Evolutionary conservation across 2,888 invertebrate genomes (phyloP).

Genomic region (Embidobia sp.): DNA sequence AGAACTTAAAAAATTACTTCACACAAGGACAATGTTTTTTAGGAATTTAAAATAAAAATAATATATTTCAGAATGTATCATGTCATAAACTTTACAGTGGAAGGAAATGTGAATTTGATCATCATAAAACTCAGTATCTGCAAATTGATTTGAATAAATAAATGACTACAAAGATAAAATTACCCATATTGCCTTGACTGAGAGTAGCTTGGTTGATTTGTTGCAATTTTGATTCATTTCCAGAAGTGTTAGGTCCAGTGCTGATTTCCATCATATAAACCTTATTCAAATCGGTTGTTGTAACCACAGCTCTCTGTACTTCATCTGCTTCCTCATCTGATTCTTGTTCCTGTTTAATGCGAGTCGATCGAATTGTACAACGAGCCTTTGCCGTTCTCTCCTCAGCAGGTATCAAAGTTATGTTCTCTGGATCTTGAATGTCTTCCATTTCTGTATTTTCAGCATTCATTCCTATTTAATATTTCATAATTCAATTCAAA

Average conservation of each 20-base stretch:
- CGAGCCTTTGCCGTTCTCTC: constrained; percentile 79
- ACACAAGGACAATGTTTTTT: no score
- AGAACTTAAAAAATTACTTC: no score
- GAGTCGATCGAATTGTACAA: constrained; percentile 78
- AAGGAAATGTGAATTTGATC: no score
- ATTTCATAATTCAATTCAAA: no score
- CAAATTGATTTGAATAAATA: no score
- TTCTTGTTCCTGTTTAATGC: constrained; percentile 80
- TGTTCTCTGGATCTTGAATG: constrained; percentile 81
- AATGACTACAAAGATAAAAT: not conserved
- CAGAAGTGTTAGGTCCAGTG: constrained; percentile 42
- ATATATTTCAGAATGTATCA: no score
- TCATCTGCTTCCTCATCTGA: constrained; percentile 79
- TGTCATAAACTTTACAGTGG: no score
- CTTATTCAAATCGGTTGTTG: constrained; percentile 61
- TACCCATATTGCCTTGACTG: constrained; percentile 35
- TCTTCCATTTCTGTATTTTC: constrained; percentile 79
- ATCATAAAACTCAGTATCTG: no score
- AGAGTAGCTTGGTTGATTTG: constrained; percentile 38
- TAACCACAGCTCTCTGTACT: constrained; percentile 75
- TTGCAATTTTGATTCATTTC: constrained; percentile 41
- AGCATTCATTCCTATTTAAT: constrained; percentile 78
- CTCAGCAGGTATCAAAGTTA: constrained; percentile 81
- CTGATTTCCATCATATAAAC: constrained; percentile 78
- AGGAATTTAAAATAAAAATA: no score